Conservation (phyloP, 1,140 invertebrate genomes). For the Drosophila tristis region DNA sequence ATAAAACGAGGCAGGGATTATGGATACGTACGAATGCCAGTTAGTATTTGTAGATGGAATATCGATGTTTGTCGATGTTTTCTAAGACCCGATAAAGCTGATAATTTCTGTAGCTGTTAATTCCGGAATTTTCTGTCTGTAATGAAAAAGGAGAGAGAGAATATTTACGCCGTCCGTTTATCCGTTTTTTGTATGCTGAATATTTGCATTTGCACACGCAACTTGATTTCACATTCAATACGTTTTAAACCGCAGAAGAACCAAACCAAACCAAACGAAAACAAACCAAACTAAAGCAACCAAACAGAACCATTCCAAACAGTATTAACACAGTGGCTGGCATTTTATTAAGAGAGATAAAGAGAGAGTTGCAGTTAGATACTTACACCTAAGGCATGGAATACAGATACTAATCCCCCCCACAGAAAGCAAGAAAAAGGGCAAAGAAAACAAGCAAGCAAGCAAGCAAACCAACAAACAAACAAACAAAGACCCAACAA, state of each 20-base stretch:
- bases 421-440: constrained; percentile 4
- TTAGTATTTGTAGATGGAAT: neutral
- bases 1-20: neutral
- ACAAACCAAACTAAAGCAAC: no score
- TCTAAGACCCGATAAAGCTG: neutral
- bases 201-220: no score
- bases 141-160: neutral
- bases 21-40: neutral
- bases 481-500: constrained; percentile 21
- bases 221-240: no score
- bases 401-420: no score
- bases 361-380: no score
- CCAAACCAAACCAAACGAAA: no score
- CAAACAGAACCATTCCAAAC: no score
- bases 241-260: no score
- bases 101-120: constrained; percentile 26
- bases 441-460: constrained; percentile 3
- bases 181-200: constrained; percentile 1
- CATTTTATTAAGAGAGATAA: no score
- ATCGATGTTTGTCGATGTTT: neutral
- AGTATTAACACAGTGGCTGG: no score
- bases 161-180: constrained; percentile 62
- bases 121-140: constrained; percentile 1
- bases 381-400: no score
- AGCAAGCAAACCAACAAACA: constrained; percentile 13